Conservation (phyloP, 2,888 invertebrate genomes). For the Lumbricus terrestris region DNA sequence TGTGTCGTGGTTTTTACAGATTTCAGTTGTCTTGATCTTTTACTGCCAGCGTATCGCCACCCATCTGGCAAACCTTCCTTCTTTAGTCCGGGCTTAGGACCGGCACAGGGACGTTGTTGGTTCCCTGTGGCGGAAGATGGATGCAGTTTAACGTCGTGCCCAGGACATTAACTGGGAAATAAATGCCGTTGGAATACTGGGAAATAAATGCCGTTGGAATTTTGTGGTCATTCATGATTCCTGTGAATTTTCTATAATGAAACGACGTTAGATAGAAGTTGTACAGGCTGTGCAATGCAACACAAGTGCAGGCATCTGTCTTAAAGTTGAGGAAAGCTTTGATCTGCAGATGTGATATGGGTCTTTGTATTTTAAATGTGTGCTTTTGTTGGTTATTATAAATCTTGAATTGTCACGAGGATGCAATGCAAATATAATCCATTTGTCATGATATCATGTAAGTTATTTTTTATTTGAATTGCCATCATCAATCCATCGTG, state of each 20-base stretch:
- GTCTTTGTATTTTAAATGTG: background rate
- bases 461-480: background rate
- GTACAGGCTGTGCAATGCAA: too few species aligned
- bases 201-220: background rate
- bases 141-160: too few species aligned
- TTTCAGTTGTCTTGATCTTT: too few species aligned
- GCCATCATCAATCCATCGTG: background rate
- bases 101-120: too few species aligned
- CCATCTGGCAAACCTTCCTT: too few species aligned
- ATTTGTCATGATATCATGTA: background rate
- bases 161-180: too few species aligned
- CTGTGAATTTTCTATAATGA: background rate
- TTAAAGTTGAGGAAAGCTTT: background rate
- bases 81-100: too few species aligned
- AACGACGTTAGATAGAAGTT: background rate
- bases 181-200: too few species aligned
- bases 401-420: background rate
- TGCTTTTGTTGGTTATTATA: background rate
- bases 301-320: background rate
- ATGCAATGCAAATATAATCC: background rate
- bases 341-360: background rate
- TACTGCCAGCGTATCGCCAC: too few species aligned
- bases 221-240: background rate
- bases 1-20: too few species aligned
- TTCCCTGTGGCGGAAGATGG: too few species aligned